Evolutionary conservation across 92 coral and sea anemone species (phyloP).

Genomic region (Metridium senile): DNA sequence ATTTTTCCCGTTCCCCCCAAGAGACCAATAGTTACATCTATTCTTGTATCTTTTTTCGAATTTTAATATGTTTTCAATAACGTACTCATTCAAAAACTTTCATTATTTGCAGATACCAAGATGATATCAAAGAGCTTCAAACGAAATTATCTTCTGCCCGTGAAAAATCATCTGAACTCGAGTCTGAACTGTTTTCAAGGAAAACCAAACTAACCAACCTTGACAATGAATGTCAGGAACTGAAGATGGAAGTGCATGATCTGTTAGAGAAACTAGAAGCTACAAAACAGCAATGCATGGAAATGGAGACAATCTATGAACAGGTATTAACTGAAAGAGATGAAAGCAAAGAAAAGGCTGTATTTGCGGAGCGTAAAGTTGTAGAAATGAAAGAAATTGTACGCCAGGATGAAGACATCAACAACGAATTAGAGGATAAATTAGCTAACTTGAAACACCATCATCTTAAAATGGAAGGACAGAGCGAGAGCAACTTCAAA

Average conservation of each 20-base stretch:
- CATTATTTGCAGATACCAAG: slow-evolving; percentile 55
- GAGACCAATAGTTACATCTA: no score
- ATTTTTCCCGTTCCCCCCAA: no score
- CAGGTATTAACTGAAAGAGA: slow-evolving; percentile 53
- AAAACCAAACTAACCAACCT: slow-evolving; percentile 46
- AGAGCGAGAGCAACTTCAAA: slow-evolving; percentile 51
- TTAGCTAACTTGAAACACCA: slow-evolving; percentile 50
- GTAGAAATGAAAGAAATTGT: slow-evolving; percentile 49
- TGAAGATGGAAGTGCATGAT: slow-evolving; percentile 1
- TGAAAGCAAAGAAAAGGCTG: slow-evolving; percentile 42
- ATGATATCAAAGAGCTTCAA: slow-evolving; percentile 60
- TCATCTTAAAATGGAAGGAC: slow-evolving; percentile 62
- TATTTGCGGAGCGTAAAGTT: slow-evolving; percentile 60
- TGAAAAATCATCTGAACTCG: slow-evolving; percentile 46
- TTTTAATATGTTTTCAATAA: no score
- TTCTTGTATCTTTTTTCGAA: no score
- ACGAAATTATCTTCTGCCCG: slow-evolving; percentile 43
- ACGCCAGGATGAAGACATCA: slow-evolving; percentile 56
- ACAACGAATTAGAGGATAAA: slow-evolving; percentile 51
- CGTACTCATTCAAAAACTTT: no score
- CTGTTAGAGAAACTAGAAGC: neutral
- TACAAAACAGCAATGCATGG: slow-evolving; percentile 2
- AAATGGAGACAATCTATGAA: slow-evolving; percentile 52
- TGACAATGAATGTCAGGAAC: slow-evolving; percentile 13
- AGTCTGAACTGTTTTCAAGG: slow-evolving; percentile 54